These are phyloP conservation scores for Cynocephalus volans DNA, from an alignment of 2,113 vertebrate species.

Conservation along the genomic window DNA sequence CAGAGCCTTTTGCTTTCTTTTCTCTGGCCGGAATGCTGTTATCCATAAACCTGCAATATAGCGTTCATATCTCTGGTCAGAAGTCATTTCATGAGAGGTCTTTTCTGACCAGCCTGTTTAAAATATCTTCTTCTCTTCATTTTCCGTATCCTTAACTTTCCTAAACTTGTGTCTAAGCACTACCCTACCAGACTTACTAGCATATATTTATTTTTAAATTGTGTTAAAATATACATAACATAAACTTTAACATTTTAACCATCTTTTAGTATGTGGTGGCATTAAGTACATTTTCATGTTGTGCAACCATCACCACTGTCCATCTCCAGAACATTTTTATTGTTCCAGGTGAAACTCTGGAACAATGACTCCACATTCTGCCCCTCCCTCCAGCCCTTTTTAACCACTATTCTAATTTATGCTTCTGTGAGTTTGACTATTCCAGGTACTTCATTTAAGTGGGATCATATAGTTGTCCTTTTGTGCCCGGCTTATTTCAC, in stretches of 20 bases:
- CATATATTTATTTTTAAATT: neutral
- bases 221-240: neutral
- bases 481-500: neutral
- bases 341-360: no score
- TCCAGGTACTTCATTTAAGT: no score
- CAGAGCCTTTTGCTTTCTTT: no score
- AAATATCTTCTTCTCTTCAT: neutral
- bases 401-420: no score
- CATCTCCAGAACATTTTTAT: no score
- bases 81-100: neutral
- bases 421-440: no score
- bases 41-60: fast-evolving
- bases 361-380: no score
- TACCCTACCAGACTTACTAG: neutral
- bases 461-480: neutral
- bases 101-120: neutral
- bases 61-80: neutral
- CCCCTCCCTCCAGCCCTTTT: no score
- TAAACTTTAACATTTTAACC: neutral
- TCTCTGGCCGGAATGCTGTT: neutral
- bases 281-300: neutral
- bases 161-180: neutral
- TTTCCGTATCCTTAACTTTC: neutral
- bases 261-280: neutral
- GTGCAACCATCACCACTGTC: fast-evolving